Conservation (phyloP, 2,113 vertebrate genomes). For the Tinamus guttatus region DNA sequence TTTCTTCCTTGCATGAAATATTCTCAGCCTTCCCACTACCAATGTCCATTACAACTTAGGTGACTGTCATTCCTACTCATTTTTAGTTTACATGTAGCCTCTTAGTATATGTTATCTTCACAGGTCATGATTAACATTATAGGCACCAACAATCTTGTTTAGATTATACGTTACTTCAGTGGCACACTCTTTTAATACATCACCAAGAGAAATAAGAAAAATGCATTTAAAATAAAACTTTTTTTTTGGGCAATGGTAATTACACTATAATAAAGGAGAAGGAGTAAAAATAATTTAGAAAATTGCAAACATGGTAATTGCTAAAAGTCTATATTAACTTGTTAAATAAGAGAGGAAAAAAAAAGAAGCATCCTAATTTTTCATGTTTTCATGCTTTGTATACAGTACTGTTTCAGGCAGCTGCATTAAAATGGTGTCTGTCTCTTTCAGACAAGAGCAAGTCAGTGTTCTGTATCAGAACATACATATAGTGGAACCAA, state of each 20-base stretch:
- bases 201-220: background rate
- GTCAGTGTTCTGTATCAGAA: slow-evolving; percentile 91
- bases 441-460: slow-evolving; percentile 85
- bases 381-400: background rate
- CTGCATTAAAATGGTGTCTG: background rate
- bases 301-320: background rate
- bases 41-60: background rate
- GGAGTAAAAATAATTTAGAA: background rate
- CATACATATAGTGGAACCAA: slow-evolving; percentile 90
- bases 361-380: background rate
- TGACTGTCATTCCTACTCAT: background rate
- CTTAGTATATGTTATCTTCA: background rate
- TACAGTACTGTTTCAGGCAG: background rate
- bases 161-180: background rate
- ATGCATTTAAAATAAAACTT: background rate
- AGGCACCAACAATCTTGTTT: background rate
- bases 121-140: fast-evolving
- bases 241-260: background rate
- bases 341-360: background rate
- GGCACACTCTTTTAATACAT: background rate
- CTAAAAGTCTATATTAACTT: background rate
- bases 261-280: background rate
- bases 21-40: background rate
- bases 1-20: background rate
- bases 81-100: background rate